phyloP scores from a whole-genome alignment of 2,888 invertebrate species.

The Shargacucullia verbasci region DNA sequence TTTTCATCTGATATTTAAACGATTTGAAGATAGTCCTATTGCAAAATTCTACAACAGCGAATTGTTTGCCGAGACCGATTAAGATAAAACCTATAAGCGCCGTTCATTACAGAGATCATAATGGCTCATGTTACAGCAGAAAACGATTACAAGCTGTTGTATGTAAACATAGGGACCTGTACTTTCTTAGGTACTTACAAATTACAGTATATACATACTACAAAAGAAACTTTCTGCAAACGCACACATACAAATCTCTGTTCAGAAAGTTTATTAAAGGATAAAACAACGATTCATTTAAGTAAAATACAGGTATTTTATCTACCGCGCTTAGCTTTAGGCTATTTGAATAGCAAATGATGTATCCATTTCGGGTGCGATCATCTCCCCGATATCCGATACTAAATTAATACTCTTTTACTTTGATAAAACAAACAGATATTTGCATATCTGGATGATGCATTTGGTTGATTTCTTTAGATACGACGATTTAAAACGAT shows the following conservation, averaged over 20 bases:
- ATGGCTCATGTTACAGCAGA: no score
- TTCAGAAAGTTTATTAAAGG: constrained; percentile 36
- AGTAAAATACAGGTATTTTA: constrained; percentile 53
- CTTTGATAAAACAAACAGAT: constrained; percentile 84
- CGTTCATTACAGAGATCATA: no score
- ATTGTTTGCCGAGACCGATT: no score
- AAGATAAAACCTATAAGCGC: no score
- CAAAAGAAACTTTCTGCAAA: no score
- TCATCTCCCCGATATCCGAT: constrained; percentile 79
- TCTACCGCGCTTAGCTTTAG: constrained; percentile 64
- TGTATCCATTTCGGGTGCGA: constrained; percentile 77
- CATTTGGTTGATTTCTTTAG: constrained; percentile 67
- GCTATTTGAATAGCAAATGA: constrained; percentile 87
- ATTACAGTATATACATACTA: no score
- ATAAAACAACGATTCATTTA: constrained; percentile 42
- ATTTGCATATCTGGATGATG: constrained; percentile 83
- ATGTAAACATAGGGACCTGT: no score
- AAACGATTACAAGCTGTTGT: no score
- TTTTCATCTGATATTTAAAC: no score
- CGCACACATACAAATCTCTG: neutral
- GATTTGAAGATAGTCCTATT: no score
- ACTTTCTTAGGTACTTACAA: no score
- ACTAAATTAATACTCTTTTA: constrained; percentile 81
- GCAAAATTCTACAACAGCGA: no score
- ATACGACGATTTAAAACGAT: constrained; percentile 44